These are phyloP conservation scores for Colossoma macropomum DNA, from an alignment of 2,113 vertebrate genomes.

Conservation along the genomic window DNA sequence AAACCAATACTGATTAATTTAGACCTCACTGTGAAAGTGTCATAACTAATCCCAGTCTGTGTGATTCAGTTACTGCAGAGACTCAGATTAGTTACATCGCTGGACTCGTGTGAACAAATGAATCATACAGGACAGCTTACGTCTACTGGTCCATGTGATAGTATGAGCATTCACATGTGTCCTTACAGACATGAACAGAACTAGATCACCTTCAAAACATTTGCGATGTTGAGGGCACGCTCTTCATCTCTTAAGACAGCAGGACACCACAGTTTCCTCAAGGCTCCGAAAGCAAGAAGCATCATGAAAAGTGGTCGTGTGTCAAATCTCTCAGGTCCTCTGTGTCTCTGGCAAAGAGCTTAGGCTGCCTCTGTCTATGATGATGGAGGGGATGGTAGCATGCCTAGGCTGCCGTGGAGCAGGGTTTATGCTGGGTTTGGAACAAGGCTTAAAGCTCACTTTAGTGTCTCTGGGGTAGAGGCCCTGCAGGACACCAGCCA, in stretches of 20 bases:
- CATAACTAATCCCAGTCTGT: neutral
- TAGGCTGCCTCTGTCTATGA: constrained; percentile 23
- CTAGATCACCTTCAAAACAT: neutral
- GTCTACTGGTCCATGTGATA: neutral
- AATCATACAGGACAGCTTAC: too few species aligned
- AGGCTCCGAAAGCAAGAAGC: neutral
- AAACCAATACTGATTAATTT: neutral
- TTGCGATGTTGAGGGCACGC: neutral
- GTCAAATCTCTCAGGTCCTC: constrained; percentile 19
- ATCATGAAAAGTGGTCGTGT: neutral
- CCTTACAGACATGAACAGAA: neutral
- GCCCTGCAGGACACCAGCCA: constrained; percentile 78
- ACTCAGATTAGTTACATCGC: neutral
- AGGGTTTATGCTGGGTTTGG: constrained; percentile 39
- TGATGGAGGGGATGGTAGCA: constrained; percentile 38
- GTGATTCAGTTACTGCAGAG: neutral
- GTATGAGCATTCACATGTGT: neutral
- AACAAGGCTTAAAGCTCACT: constrained; percentile 68
- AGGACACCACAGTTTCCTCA: neutral
- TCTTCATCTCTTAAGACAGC: neutral
- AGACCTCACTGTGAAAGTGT: neutral
- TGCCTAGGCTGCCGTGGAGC: neutral
- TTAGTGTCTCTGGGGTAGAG: constrained; percentile 73
- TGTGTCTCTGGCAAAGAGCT: constrained; percentile 29
- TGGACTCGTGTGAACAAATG: neutral